Base-by-base conservation (phyloP, 2,113 vertebrate genomes). In the Perccottus glenii region DNA sequence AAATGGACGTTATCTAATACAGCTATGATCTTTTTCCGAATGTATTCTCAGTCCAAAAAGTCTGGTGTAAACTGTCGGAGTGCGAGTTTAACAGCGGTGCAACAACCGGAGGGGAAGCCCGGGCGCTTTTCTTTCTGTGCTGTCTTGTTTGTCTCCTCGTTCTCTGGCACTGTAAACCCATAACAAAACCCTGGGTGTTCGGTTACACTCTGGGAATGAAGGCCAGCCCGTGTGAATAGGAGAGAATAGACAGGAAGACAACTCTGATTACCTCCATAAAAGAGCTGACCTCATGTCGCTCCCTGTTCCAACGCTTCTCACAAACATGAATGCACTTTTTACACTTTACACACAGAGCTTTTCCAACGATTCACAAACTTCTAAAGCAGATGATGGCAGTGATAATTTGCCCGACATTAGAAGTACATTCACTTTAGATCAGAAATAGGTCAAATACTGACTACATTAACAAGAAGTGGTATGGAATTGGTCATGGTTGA, bases 191-290 rank as follows among this genome's bases (percentile, higher is more conserved):
- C 48, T 44, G 0, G 51, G 80, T 87, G 75, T 89, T 86, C 78
- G 56, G 85, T 90, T 89, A 88, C 87, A 86, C 68, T 75, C 67
- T 86, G 77, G 82, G 80, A 89, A 89, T 85, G 81, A 85, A 67
- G 83, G 73, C 85, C 80, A 73, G 81, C 78, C 77, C 64, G 73
- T 82, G 62, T 87, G 80, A 93, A 83, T 77, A 81, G 78, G 80
- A 85, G 79, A 78, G 83, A 86, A 87, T 81, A 77, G 73, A 86
- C 87, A 93, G 88, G 83, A 81, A 88, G 85, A 90, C 73, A 70
- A 87, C 87, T 81, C 77, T 69, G 83, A 86, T 90, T 91, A 86
- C 87, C 82, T 85, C 75, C 83, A 83, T 82, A 88, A 88, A 89
- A 85, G 87, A 83, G 67, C 77, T 87, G 81, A 92, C 90, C 88